These are phyloP conservation scores for Podarcis lilfordi DNA, from an alignment of 2,797 vertebrate genomes.

Conservation along the genomic window DNA sequence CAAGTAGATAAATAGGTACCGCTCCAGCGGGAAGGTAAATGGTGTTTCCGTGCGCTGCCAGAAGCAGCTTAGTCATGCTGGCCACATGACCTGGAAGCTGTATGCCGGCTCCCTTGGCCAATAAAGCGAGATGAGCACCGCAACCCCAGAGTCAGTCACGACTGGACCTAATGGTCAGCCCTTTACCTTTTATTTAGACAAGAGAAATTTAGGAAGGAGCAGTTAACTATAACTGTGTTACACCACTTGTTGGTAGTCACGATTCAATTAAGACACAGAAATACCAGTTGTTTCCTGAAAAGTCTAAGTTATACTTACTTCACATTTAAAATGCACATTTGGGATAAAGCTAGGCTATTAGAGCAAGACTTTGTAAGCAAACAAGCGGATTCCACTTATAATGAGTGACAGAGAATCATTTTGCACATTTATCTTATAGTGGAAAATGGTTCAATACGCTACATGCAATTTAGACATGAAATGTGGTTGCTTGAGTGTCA, in stretches of 20 bases:
- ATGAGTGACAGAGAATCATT: too few species aligned
- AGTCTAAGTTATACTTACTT: conserved; percentile 78
- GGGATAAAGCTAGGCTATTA: neutral
- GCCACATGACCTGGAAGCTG: too few species aligned
- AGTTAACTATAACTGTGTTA: conserved; percentile 70
- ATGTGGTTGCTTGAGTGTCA: neutral
- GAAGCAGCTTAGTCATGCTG: too few species aligned
- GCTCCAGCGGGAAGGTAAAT: too few species aligned
- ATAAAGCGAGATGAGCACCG: too few species aligned
- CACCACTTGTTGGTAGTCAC: conserved; percentile 62
- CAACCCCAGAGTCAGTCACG: too few species aligned
- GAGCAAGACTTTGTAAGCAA: neutral
- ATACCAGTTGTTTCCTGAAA: conserved; percentile 75
- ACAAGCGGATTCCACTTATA: neutral
- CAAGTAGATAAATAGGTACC: too few species aligned
- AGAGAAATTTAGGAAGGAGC: conserved; percentile 63
- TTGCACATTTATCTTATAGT: neutral
- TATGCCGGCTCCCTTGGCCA: too few species aligned
- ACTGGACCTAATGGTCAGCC: too few species aligned
- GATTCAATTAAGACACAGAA: conserved; percentile 78
- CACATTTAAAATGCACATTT: conserved; percentile 12
- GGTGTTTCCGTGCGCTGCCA: too few species aligned
- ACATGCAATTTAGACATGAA: neutral
- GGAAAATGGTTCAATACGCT: neutral
- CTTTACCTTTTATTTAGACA: conserved; percentile 35